phyloP scores from a whole-genome alignment of 2,888 invertebrate species.

The Escarpia spicata region DNA sequence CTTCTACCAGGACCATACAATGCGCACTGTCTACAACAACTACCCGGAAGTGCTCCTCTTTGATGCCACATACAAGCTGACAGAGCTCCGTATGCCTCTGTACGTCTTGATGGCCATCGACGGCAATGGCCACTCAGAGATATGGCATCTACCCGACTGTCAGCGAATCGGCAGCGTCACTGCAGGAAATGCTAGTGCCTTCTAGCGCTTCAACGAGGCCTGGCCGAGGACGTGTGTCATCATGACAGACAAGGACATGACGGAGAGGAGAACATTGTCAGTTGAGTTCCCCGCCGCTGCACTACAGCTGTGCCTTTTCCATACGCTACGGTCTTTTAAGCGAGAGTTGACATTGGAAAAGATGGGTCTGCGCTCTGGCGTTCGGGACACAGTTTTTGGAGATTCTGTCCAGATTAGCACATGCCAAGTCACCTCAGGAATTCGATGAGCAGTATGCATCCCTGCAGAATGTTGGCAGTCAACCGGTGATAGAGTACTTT shows the following conservation, averaged over 20 bases:
- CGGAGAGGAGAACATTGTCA: too few species aligned
- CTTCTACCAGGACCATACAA: conserved; percentile 30
- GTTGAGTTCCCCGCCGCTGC: too few species aligned
- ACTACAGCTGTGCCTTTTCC: too few species aligned
- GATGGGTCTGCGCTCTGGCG: too few species aligned
- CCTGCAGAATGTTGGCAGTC: too few species aligned
- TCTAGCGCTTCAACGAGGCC: neutral
- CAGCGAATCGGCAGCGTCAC: neutral
- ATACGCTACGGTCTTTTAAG: too few species aligned
- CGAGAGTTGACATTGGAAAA: too few species aligned
- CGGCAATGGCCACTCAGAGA: conserved; percentile 35
- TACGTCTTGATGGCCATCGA: conserved; percentile 28
- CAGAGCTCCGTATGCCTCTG: conserved; percentile 38
- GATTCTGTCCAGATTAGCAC: too few species aligned
- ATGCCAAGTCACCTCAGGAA: too few species aligned
- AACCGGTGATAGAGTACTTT: too few species aligned
- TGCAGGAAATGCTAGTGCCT: neutral
- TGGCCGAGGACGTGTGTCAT: neutral
- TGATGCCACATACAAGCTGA: conserved; percentile 38
- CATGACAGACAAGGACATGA: neutral
- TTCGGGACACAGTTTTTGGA: too few species aligned
- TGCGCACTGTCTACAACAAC: conserved; percentile 31
- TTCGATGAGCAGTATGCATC: too few species aligned
- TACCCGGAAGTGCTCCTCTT: conserved; percentile 37
- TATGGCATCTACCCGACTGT: neutral